Evolutionary conservation across 2,888 invertebrate species (phyloP).

Genomic region (Hermodice carunculata): DNA sequence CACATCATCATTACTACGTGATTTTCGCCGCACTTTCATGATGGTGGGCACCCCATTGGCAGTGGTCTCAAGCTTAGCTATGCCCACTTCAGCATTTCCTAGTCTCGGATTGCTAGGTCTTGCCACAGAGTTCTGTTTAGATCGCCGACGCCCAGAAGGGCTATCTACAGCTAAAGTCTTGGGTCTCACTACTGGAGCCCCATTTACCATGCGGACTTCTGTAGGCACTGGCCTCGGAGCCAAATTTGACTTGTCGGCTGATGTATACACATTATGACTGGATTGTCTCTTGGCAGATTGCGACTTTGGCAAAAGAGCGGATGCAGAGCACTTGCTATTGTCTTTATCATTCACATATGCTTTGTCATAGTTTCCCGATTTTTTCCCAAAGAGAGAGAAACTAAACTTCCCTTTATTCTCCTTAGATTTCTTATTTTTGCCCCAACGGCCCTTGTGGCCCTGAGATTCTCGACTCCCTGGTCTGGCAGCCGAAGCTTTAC

Average conservation of each 20-base stretch:
- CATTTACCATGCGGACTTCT: conserved; percentile 56
- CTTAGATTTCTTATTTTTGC: conserved; percentile 6
- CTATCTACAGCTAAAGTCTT: conserved; percentile 25
- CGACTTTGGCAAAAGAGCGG: conserved; percentile 14
- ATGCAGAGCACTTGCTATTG: conserved; percentile 4
- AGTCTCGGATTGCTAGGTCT: conserved; percentile 35
- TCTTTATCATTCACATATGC: conserved; percentile 4
- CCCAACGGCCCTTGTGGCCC: neutral
- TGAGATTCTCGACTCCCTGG: conserved; percentile 36
- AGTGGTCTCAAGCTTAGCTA: conserved; percentile 40
- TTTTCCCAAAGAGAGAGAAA: conserved; percentile 15
- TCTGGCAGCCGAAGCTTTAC: conserved; percentile 21
- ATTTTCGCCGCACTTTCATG: conserved; percentile 21
- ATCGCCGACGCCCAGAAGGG: conserved; percentile 39
- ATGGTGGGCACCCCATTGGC: conserved; percentile 29
- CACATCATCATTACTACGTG: conserved; percentile 12
- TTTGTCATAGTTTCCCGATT: neutral
- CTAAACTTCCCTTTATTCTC: conserved; percentile 10
- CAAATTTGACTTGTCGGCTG: conserved; percentile 20
- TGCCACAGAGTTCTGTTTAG: neutral
- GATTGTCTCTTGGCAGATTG: neutral
- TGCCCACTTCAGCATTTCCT: conserved; percentile 47
- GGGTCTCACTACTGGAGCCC: conserved; percentile 40
- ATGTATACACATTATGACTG: neutral
- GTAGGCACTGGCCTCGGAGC: conserved; percentile 42